Evolutionary conservation across 2,113 vertebrate species (phyloP).

Genomic region (Leiothrix lutea): DNA sequence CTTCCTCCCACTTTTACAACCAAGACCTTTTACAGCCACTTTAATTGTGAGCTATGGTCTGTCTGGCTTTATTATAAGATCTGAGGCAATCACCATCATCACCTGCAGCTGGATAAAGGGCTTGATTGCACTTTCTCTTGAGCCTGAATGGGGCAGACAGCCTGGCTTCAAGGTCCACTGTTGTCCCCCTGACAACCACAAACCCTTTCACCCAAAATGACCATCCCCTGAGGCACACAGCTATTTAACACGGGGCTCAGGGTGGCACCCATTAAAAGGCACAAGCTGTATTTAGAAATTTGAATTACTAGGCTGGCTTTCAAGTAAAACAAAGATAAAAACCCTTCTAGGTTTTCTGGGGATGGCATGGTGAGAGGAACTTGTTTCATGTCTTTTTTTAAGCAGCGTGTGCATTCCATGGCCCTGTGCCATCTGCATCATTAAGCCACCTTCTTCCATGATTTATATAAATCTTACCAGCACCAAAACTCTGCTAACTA

Average conservation of each 20-base stretch:
- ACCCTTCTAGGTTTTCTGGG: background rate
- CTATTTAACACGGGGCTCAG: background rate
- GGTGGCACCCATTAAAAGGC: background rate
- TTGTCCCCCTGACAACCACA: background rate
- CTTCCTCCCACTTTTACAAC: background rate
- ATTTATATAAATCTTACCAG: background rate
- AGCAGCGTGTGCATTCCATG: background rate
- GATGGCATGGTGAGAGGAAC: background rate
- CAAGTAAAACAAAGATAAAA: background rate
- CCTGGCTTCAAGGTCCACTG: background rate
- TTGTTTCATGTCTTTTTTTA: background rate
- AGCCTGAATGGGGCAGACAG: background rate
- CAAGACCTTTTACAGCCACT: background rate
- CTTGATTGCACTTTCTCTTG: background rate
- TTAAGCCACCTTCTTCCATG: constrained; percentile 2
- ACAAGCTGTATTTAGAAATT: background rate
- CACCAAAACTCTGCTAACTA: background rate
- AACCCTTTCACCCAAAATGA: background rate
- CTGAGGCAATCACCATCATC: background rate
- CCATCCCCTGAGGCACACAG: background rate
- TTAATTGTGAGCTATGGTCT: background rate
- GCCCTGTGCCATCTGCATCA: background rate
- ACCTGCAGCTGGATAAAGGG: background rate
- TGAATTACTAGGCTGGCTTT: background rate
- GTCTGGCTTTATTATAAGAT: background rate